Percentiles rank a stretch among this genome's conserved stretches.
Evolutionary conservation across 2,888 invertebrate species (phyloP).

Genomic region (Choreutis nemorana): DNA sequence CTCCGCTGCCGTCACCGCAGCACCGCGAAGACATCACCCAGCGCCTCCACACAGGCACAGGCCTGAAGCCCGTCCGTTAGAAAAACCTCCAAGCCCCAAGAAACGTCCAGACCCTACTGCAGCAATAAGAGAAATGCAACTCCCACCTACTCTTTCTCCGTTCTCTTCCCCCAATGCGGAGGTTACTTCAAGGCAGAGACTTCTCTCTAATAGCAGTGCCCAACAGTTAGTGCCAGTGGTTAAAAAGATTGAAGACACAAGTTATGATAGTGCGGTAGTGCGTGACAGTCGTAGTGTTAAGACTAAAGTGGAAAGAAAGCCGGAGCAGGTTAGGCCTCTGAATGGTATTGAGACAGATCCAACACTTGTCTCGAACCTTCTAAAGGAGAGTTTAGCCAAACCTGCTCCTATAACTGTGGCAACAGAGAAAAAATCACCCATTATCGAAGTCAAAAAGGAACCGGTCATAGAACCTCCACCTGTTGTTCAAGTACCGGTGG

Average conservation of each 20-base stretch:
- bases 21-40: conserved; percentile 29
- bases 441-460: conserved; percentile 18
- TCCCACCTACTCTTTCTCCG: conserved; percentile 50
- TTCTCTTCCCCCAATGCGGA: conserved; percentile 53
- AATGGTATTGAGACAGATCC: conserved; percentile 79
- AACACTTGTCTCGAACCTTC: conserved; percentile 72
- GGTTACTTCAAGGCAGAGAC: conserved; percentile 29
- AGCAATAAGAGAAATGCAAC: conserved; percentile 48
- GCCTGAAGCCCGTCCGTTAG: conserved; percentile 33
- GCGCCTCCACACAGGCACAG: conserved; percentile 30
- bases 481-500: conserved; percentile 12
- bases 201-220: conserved; percentile 60
- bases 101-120: conserved; percentile 39
- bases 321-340: conserved; percentile 47
- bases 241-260: conserved; percentile 69
- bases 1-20: conserved; percentile 40
- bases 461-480: conserved; percentile 27
- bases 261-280: conserved; percentile 68
- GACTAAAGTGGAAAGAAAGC: conserved; percentile 34
- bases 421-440: conserved; percentile 38
- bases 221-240: conserved; percentile 70
- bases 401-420: conserved; percentile 51
- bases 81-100: conserved; percentile 34
- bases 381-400: conserved; percentile 70
- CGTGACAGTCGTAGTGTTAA: conserved; percentile 57